phyloP scores from a whole-genome alignment of 2,797 vertebrate genomes.

The Anableps anableps region DNA sequence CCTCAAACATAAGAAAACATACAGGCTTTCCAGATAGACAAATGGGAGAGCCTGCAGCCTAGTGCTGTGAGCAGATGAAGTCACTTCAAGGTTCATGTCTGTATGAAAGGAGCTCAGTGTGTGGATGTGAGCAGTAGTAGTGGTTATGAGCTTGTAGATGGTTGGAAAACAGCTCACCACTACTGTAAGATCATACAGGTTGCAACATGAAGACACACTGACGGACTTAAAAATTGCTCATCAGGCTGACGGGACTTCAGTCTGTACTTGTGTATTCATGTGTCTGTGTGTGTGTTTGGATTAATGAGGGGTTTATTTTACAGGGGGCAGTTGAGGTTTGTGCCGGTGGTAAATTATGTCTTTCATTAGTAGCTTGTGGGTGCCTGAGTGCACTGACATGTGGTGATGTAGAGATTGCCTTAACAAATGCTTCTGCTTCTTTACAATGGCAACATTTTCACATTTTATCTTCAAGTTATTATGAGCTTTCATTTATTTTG shows the following conservation, averaged over 20 bases:
- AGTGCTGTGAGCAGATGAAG: constrained; percentile 36
- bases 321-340: constrained; percentile 54
- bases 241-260: constrained; percentile 29
- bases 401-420: constrained; percentile 3
- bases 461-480: not conserved
- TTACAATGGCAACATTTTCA: not conserved
- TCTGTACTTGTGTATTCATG: constrained; percentile 33
- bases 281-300: constrained; percentile 15
- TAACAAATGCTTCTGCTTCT: constrained; percentile 5
- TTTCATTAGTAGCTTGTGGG: constrained; percentile 34
- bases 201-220: constrained; percentile 72
- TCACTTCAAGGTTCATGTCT: constrained; percentile 50
- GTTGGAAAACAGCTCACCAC: constrained; percentile 48
- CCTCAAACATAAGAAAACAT: constrained; percentile 9
- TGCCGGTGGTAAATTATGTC: constrained; percentile 43
- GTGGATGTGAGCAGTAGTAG: constrained; percentile 25
- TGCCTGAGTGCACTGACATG: constrained; percentile 7
- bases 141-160: constrained; percentile 48
- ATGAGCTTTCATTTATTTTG: not conserved
- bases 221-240: constrained; percentile 57
- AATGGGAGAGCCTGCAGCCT: constrained; percentile 36
- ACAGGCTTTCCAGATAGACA: constrained; percentile 1
- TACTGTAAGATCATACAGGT: constrained; percentile 67
- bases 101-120: constrained; percentile 30
- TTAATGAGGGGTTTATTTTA: constrained; percentile 66